Base-by-base conservation (phyloP, 2,888 invertebrate genomes). In the Tiphia femorata region DNA sequence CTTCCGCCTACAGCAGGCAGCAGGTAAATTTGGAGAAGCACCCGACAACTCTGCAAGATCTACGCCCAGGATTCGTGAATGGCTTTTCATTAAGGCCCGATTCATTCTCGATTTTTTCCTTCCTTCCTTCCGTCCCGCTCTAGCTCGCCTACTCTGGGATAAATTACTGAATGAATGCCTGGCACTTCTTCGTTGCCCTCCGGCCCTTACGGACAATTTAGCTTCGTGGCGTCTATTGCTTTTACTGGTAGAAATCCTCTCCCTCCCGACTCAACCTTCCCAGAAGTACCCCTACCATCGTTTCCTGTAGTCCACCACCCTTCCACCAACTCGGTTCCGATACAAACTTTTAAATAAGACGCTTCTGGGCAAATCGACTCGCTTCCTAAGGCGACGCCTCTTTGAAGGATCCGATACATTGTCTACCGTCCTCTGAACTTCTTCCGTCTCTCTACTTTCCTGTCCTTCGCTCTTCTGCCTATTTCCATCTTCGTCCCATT, bases 331-430 rank as follows among this genome's bases (percentile, higher is more conserved):
- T 62, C 58, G 54, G 47, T 60, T 58, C 57, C 73, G 79, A 79
- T 79, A 77, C 77, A 79, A 79, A 80, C 75, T 80, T 81, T 81
- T 78, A 77, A 81, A 78, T 77, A 79, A 79, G 78, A 75, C 70
- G 75, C 77, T 76, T 72, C 77, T 72, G 72, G 64, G 72, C 72
- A 71, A 76, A 78, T 78, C 72, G 75, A 73, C 77, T 76, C 76
- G 69, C 70, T 72, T 75, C 71, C 68, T 64, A 58, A 62, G 51
- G 64, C 62, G 69, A 70, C 64, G 72, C 69, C 57, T 67, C 67
- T 75, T 75, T 71, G 63, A 71, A 58, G 66, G 56, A 56, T 52
- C 63, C 49, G 61, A 56, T 69, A 56, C 58, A 46, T 53, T 49
- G 35, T 56, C 56, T 52, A 21, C 41, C 21, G 16, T 40, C 49